A percentile compares a stretch with the other conserved stretches of the same genome.
phyloP scores from a whole-genome alignment of 2,888 invertebrate genomes.

The Plebejus anna region DNA sequence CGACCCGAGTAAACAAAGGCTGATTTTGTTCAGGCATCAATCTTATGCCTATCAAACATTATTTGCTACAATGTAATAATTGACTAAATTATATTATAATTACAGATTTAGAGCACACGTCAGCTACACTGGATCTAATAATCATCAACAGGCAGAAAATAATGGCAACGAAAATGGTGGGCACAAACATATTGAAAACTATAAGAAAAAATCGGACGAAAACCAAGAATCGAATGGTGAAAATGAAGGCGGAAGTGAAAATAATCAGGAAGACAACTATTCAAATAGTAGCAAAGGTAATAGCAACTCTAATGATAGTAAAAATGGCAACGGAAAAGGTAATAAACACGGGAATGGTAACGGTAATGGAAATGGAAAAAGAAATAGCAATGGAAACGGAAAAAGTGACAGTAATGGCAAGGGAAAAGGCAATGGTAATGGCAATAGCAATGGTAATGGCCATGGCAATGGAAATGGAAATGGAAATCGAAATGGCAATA shows the following conservation, averaged over 20 bases:
- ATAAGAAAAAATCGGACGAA: constrained; percentile 25
- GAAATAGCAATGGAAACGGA: not conserved
- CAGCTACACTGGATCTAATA: constrained; percentile 28
- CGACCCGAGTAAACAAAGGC: not conserved
- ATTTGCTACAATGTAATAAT: not conserved
- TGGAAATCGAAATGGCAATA: not conserved
- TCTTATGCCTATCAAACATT: not conserved
- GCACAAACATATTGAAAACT: constrained; percentile 25
- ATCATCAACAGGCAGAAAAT: constrained; percentile 1
- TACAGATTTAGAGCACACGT: constrained; percentile 37
- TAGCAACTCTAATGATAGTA: not conserved
- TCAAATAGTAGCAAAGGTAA: constrained; percentile 4
- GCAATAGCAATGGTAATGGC: constrained; percentile 2
- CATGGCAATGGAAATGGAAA: constrained; percentile 23
- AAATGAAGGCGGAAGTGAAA: constrained; percentile 16
- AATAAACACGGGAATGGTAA: not conserved
- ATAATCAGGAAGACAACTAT: constrained; percentile 17
- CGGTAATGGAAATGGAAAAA: not conserved
- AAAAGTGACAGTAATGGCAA: constrained; percentile 18
- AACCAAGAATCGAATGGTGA: constrained; percentile 14
- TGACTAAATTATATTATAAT: not conserved
- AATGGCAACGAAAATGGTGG: constrained; percentile 5
- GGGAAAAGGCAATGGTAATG: constrained; percentile 9
- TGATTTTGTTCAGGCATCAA: not conserved
- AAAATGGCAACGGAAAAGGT: constrained; percentile 21